Evolutionary conservation across 2,888 invertebrate genomes (phyloP).

Genomic region (Trilocha varians): DNA sequence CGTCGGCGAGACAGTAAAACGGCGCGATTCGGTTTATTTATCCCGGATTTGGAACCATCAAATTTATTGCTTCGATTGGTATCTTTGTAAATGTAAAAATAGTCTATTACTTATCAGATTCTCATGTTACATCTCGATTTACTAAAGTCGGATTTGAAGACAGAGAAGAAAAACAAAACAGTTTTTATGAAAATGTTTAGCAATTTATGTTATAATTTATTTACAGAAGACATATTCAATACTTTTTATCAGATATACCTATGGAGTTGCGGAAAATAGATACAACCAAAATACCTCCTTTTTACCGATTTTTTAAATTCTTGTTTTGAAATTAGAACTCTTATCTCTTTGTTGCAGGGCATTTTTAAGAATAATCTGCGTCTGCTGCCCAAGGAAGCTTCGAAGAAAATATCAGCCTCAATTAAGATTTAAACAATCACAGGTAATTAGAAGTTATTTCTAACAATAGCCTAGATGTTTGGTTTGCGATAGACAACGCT

Average conservation of each 20-base stretch:
- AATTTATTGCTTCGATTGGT: slow-evolving; percentile 13
- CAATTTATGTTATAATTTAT: too few relatives aligned
- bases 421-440: slow-evolving; percentile 87
- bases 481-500: slow-evolving; percentile 18
- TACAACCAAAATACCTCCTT: too few relatives aligned
- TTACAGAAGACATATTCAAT: too few relatives aligned
- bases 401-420: slow-evolving; percentile 88
- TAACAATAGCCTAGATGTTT: slow-evolving; percentile 2
- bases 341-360: slow-evolving; percentile 82
- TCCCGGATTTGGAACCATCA: slow-evolving; percentile 17
- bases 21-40: slow-evolving; percentile 18
- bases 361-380: slow-evolving; percentile 91
- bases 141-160: too few relatives aligned
- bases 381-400: slow-evolving; percentile 88
- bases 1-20: slow-evolving; percentile 10
- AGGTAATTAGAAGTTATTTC: slow-evolving; percentile 68
- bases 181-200: too few relatives aligned
- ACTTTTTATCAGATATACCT: too few relatives aligned
- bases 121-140: too few relatives aligned
- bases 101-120: too few relatives aligned
- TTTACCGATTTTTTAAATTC: too few relatives aligned
- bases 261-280: too few relatives aligned
- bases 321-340: too few relatives aligned
- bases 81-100: slow-evolving; percentile 6
- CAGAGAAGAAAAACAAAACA: too few relatives aligned